Conservation (phyloP, 2,113 vertebrate genomes). For the Pongo abelii region DNA sequence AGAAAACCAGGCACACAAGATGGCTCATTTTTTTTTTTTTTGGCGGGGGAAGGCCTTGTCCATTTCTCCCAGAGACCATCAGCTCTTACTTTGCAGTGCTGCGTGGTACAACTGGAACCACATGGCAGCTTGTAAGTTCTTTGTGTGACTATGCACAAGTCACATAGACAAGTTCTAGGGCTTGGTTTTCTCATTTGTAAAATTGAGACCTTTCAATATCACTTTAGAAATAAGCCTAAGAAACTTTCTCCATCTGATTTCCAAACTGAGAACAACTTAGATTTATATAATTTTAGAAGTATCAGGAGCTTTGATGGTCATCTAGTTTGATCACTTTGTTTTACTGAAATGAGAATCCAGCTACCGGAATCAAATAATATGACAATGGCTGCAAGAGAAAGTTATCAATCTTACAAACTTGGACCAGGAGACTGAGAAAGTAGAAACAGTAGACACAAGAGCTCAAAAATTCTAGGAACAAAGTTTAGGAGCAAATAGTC, state of each 20-base stretch:
- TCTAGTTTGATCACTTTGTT: background rate
- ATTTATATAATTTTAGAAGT: background rate
- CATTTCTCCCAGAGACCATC: background rate
- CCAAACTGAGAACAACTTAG: background rate
- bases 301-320: background rate
- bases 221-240: background rate
- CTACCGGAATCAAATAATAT: background rate
- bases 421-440: background rate
- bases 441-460: background rate
- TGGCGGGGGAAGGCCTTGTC: background rate
- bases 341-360: background rate
- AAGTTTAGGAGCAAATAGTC: background rate
- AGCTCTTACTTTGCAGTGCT: background rate
- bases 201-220: background rate
- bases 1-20: background rate
- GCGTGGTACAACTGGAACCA: fast-evolving
- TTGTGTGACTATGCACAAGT: background rate
- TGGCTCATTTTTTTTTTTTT: background rate
- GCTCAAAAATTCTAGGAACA: background rate
- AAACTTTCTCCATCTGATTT: background rate
- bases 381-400: background rate
- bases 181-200: background rate
- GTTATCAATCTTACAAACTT: background rate
- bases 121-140: background rate
- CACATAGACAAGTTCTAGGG: background rate